phyloP scores from a whole-genome alignment of 1,140 invertebrate species.

The Hylaeus anthracinus region DNA sequence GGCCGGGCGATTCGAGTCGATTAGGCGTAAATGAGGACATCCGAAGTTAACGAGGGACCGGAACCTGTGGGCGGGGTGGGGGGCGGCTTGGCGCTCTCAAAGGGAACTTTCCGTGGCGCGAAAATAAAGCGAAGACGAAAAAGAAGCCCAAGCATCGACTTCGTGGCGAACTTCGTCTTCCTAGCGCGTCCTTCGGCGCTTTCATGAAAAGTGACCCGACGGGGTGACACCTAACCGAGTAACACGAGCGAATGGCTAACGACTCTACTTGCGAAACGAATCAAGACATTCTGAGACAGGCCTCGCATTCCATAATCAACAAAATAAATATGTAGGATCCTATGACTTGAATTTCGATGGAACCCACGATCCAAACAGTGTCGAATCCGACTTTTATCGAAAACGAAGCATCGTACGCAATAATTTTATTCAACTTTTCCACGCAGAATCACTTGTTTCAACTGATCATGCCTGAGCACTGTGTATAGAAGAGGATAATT shows the following conservation, averaged over 20 bases:
- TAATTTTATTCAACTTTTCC: no score
- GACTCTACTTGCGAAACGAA: no score
- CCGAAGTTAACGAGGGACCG: slow-evolving; percentile 60
- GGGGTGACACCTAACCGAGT: no score
- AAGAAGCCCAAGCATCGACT: slow-evolving; percentile 45
- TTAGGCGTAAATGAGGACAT: slow-evolving; percentile 66
- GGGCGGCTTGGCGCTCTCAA: slow-evolving; percentile 30
- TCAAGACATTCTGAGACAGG: no score
- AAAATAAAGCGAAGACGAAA: slow-evolving; percentile 54
- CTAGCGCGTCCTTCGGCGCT: slow-evolving; percentile 11
- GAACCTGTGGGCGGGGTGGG: slow-evolving; percentile 10
- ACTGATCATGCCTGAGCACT: background rate
- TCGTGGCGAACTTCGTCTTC: slow-evolving; percentile 51
- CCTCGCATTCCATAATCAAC: no score
- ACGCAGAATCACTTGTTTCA: no score
- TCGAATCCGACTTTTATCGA: no score
- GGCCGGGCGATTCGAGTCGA: slow-evolving; percentile 55
- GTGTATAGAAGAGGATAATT: slow-evolving; percentile 12
- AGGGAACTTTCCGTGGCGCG: slow-evolving; percentile 49
- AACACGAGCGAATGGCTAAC: no score
- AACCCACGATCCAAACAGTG: no score
- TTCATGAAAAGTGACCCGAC: slow-evolving; percentile 31
- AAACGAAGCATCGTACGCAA: no score
- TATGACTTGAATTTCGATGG: no score
- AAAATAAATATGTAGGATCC: no score